Conservation (phyloP, 1,140 invertebrate genomes). For the Pomacea maculata region DNA sequence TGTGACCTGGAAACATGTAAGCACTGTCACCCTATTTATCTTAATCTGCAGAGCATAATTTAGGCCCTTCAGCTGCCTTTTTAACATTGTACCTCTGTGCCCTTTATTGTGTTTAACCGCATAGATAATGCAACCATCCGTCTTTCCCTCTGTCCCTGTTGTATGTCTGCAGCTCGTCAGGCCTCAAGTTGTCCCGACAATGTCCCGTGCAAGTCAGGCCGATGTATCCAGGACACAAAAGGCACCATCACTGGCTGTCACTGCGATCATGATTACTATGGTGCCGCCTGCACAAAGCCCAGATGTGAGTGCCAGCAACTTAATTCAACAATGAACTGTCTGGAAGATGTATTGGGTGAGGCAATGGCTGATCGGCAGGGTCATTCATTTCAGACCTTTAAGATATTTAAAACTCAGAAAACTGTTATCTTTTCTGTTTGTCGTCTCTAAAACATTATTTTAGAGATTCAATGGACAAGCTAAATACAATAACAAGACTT, state of each 20-base stretch:
- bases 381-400: too few species aligned
- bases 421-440: not conserved
- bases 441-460: not conserved
- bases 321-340: too few species aligned
- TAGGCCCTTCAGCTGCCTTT: too few species aligned
- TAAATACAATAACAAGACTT: not conserved
- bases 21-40: not conserved
- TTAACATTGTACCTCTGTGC: not conserved
- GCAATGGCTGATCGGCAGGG: too few species aligned
- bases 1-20: conserved; percentile 9
- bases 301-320: not conserved
- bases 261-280: conserved; percentile 21
- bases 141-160: not conserved
- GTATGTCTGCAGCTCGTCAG: conserved; percentile 5
- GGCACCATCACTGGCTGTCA: conserved; percentile 12
- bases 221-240: conserved; percentile 8
- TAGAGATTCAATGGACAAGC: not conserved
- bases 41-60: too few species aligned
- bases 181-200: not conserved
- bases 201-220: not conserved
- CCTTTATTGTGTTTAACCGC: too few species aligned
- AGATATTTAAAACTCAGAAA: too few species aligned
- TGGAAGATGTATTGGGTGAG: too few species aligned
- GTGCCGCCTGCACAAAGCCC: conserved; percentile 12
- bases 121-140: too few species aligned